A percentile compares a stretch with the other conserved stretches of the same genome.
These are phyloP conservation scores for Parapsyche elsis DNA, from an alignment of 1,140 invertebrate genomes.

Conservation along the genomic window DNA sequence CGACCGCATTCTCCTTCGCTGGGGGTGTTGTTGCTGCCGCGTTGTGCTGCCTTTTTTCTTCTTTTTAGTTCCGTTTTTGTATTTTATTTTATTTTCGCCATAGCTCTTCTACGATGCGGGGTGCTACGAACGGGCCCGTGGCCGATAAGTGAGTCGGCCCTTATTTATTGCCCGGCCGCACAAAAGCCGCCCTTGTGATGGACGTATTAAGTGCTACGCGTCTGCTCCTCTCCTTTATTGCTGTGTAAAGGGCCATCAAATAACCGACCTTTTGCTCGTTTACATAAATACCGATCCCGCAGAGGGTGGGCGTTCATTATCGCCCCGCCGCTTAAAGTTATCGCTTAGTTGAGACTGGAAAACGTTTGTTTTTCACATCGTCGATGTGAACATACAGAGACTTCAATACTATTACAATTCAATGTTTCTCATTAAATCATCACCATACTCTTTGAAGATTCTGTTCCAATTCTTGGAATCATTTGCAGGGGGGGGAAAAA, in stretches of 20 bases:
- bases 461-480: no score
- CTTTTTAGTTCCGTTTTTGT: not conserved
- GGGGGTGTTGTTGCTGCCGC: not conserved
- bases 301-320: no score
- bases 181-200: constrained; percentile 52
- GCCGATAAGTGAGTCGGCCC: constrained; percentile 53
- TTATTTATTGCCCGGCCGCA: constrained; percentile 55
- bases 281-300: not conserved
- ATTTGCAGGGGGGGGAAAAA: no score
- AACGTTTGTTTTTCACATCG: no score
- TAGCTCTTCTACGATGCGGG: not conserved
- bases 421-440: no score
- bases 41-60: constrained; percentile 27
- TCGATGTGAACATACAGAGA: no score
- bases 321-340: no score
- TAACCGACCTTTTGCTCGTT: not conserved
- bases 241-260: constrained; percentile 34
- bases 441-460: no score
- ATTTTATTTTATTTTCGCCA: constrained; percentile 6
- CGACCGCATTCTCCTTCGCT: constrained; percentile 49
- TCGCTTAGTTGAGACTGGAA: no score
- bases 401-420: no score
- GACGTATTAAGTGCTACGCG: constrained; percentile 49
- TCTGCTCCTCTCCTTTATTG: constrained; percentile 21
- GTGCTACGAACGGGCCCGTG: not conserved